Evolutionary conservation across 2,797 vertebrate species (phyloP).

Genomic region (Prunella strophiata): DNA sequence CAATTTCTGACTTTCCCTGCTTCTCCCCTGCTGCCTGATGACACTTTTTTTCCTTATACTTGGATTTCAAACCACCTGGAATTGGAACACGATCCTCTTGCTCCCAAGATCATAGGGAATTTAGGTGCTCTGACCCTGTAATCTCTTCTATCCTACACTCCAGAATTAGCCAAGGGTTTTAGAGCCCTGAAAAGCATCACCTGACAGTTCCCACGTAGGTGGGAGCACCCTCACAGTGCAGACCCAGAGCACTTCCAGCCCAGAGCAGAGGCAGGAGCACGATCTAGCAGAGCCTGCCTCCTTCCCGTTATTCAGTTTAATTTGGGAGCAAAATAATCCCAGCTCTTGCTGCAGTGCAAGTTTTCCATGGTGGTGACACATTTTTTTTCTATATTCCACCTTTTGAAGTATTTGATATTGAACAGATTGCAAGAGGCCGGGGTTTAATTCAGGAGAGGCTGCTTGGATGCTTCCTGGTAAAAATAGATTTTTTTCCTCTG

Average conservation of each 20-base stretch:
- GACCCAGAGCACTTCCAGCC: not conserved
- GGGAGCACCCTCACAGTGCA: not conserved
- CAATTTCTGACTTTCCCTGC: not conserved
- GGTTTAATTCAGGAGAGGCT: conserved; percentile 68
- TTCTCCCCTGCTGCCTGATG: not conserved
- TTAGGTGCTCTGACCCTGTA: not conserved
- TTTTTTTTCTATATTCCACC: conserved; percentile 60
- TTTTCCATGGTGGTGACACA: conserved; percentile 22
- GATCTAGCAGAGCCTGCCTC: not conserved
- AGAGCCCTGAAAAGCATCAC: not conserved
- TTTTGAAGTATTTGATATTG: conserved; percentile 73
- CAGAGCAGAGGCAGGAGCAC: not conserved
- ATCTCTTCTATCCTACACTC: not conserved
- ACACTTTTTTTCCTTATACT: not conserved
- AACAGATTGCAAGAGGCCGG: conserved; percentile 70
- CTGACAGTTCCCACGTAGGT: not conserved
- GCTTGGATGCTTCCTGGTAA: conserved; percentile 69
- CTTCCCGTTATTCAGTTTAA: not conserved
- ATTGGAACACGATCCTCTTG: not conserved
- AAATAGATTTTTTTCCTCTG: conserved; percentile 67
- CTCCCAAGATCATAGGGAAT: not conserved
- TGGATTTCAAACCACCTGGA: not conserved
- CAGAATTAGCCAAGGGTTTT: not conserved
- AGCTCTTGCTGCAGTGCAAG: not conserved
- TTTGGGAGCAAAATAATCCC: not conserved